Base-by-base conservation (phyloP, 2,797 vertebrate species). In the Cephalopachus bancanus region DNA sequence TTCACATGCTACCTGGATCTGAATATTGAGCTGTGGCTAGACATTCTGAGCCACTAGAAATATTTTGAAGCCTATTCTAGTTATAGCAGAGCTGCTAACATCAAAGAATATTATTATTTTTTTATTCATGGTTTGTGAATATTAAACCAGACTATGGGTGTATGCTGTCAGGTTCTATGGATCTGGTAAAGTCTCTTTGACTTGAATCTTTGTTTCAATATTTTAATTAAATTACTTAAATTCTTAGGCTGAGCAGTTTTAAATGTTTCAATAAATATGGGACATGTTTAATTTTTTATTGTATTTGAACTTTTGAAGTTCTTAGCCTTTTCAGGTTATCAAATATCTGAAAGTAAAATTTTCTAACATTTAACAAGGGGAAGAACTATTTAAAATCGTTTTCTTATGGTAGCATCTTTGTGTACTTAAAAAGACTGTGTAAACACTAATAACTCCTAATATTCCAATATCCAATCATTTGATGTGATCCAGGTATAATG, bases 271-370 rank as follows among this genome's bases (percentile, higher is more conserved):
- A 1, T 85, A 44, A 60, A 30, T 88, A 51, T 22, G 22, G 59
- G 49, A 55, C 17, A 64, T 96, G 16, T 71, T 62, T 94, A 59
- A 64, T 51, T 78, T 93, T 91, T 67, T 84, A 78, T 62, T 94
- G 44, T 94, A 62, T 94, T 91, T 95, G 65, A 95, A 93, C 51
- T 96, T 51, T 83, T 89, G 33, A 93, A 96, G 80, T 92, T 97
- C 59, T 83, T 57, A 62, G 57, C 89, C 33, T 83, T 93, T 96
- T 92, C 65, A 88, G 14, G 74, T 95, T 87, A 87, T 67, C 62
- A 92, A n/a, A 83, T 89, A 89, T 49, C 65, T 97, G 71, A 91
- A 96, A 92, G 90, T 95, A 96, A 95, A 95, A 71, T 91, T 96
- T 93, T 89, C 76, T 88, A 91, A 96, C 72, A 93, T 90, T 89